Conservation (phyloP, 2,888 invertebrate genomes). For the Imbricaverruca yamaguchii region DNA sequence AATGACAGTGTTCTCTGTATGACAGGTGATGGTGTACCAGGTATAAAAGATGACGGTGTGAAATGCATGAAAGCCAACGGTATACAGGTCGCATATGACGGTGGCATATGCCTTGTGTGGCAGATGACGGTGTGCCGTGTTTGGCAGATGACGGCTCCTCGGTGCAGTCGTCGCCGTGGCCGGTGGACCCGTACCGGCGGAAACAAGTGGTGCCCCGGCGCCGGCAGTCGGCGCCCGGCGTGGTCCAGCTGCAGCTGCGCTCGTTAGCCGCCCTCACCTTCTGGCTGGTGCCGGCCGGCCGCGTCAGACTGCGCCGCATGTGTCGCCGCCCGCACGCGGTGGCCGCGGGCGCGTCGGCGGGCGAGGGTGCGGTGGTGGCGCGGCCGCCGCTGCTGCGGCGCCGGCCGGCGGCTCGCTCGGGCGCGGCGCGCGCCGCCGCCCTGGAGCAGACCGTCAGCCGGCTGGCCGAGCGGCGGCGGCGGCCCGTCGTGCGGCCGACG, state of each 20-base stretch:
- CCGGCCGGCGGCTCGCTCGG: not conserved
- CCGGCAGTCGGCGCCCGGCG: not conserved
- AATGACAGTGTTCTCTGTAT: too few relatives aligned
- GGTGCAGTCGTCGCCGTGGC: constrained; percentile 10
- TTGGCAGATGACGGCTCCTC: not conserved
- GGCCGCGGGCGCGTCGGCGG: not conserved
- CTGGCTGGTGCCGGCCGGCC: not conserved
- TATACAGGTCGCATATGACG: too few relatives aligned
- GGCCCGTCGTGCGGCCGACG: constrained; percentile 13
- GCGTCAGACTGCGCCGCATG: not conserved
- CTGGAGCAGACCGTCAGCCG: not conserved
- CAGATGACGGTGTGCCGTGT: not conserved
- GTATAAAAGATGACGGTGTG: too few relatives aligned
- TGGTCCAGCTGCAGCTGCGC: not conserved
- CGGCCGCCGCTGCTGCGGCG: not conserved
- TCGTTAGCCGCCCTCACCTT: not conserved
- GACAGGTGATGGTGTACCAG: too few relatives aligned
- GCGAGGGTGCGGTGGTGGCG: not conserved
- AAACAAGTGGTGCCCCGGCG: not conserved
- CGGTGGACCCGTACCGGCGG: constrained; percentile 20
- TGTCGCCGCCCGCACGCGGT: not conserved
- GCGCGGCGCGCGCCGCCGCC: not conserved
- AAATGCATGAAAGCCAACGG: too few relatives aligned
- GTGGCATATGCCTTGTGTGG: too few relatives aligned
- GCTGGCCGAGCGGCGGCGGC: constrained; percentile 12